A percentile compares a stretch with the other conserved stretches of the same genome.
phyloP scores from a whole-genome alignment of 2,888 invertebrate species.

The Polymixis flavicincta region DNA sequence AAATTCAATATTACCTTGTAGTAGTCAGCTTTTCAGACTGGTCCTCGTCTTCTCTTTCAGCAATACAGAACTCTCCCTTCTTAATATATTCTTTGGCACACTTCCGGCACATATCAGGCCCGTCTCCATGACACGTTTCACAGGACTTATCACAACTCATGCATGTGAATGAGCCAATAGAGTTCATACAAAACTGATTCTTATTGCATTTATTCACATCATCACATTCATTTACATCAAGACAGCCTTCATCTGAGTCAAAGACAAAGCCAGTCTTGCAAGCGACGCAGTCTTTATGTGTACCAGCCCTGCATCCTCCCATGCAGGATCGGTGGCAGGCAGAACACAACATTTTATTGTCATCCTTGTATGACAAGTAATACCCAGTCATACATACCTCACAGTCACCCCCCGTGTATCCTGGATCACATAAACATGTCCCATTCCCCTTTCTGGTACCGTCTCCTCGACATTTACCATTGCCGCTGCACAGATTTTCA shows the following conservation, averaged over 20 bases:
- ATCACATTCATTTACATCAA: constrained; percentile 96
- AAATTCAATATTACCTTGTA: constrained; percentile 76
- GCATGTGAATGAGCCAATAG: constrained; percentile 95
- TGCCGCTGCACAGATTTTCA: constrained; percentile 94
- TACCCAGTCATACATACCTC: constrained; percentile 94
- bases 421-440: constrained; percentile 95
- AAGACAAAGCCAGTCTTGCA: constrained; percentile 93
- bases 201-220: constrained; percentile 88
- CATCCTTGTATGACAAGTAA: constrained; percentile 94
- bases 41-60: constrained; percentile 89
- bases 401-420: constrained; percentile 95
- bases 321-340: constrained; percentile 95
- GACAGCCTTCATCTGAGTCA: constrained; percentile 94
- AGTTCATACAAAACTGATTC: constrained; percentile 97
- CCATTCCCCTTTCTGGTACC: constrained; percentile 98
- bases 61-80: constrained; percentile 94
- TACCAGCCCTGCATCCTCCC: constrained; percentile 93
- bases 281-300: constrained; percentile 92
- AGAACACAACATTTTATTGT: constrained; percentile 93
- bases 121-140: constrained; percentile 95
- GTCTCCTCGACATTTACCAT: constrained; percentile 95
- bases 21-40: constrained; percentile 78
- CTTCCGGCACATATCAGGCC: constrained; percentile 96
- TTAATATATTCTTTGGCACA: constrained; percentile 94
- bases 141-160: constrained; percentile 96